A percentile compares a stretch with the other conserved stretches of the same genome.
phyloP scores from a whole-genome alignment of 2,797 vertebrate genomes.

The Lates japonicus region DNA sequence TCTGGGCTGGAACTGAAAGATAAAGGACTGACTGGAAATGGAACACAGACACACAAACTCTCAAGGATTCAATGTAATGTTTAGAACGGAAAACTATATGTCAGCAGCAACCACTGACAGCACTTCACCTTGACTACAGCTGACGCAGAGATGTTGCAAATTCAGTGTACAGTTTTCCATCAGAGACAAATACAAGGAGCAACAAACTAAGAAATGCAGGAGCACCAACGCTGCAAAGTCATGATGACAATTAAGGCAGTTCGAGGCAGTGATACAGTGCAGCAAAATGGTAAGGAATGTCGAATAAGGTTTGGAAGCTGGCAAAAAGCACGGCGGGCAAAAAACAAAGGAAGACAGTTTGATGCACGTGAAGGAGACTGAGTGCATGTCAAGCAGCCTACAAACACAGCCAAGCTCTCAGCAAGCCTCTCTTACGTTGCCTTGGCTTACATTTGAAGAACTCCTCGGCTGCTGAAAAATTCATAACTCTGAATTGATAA shows the following conservation, averaged over 20 bases:
- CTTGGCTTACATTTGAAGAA: conserved; percentile 74
- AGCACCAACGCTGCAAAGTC: too few relatives aligned
- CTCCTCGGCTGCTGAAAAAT: conserved; percentile 74
- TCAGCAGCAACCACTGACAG: conserved; percentile 9
- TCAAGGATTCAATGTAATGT: conserved; percentile 4
- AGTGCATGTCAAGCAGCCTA: conserved; percentile 63
- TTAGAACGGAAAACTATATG: conserved; percentile 5
- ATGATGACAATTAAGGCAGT: too few relatives aligned
- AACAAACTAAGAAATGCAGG: conserved; percentile 2
- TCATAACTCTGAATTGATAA: conserved; percentile 71
- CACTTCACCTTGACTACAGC: conserved; percentile 14
- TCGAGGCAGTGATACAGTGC: background rate
- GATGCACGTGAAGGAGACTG: conserved; percentile 51
- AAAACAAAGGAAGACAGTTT: conserved; percentile 38
- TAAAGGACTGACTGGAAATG: conserved; percentile 49
- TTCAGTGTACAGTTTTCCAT: conserved; percentile 12
- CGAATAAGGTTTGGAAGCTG: conserved; percentile 22
- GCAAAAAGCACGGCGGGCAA: too few relatives aligned
- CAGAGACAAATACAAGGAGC: conserved; percentile 23
- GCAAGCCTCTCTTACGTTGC: conserved; percentile 55
- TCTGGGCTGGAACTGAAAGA: conserved; percentile 44
- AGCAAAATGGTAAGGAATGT: conserved; percentile 14
- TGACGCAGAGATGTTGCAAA: conserved; percentile 10
- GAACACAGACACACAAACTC: background rate
- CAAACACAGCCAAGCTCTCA: conserved; percentile 62